These are phyloP conservation scores for Sinelater perroti DNA, from an alignment of 2,888 invertebrate genomes.

Conservation along the genomic window DNA sequence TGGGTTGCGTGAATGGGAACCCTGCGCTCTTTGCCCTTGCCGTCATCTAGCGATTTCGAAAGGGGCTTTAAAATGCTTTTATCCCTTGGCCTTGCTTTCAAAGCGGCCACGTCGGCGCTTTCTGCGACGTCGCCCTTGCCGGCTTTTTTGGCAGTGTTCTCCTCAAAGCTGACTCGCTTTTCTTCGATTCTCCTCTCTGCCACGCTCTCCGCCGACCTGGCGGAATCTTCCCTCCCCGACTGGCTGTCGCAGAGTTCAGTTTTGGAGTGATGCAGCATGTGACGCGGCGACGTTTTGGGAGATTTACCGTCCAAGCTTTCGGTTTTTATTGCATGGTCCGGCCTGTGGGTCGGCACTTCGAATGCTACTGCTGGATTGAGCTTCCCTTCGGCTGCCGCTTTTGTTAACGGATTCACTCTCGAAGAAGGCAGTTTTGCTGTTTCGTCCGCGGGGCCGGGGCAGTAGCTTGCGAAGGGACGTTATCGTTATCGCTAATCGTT, in stretches of 20 bases:
- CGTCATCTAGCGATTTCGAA: conserved; percentile 30
- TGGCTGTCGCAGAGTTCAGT: conserved; percentile 17
- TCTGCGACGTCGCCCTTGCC: conserved; percentile 2
- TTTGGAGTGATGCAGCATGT: conserved; percentile 38
- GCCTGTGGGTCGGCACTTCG: conserved; percentile 18
- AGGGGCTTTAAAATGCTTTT: conserved; percentile 32
- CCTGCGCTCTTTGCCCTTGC: conserved; percentile 8
- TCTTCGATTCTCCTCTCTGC: conserved; percentile 26
- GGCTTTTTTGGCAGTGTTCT: not conserved
- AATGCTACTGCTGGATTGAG: conserved; percentile 31
- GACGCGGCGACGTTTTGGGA: conserved; percentile 18
- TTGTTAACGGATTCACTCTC: conserved; percentile 56
- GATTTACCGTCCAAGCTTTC: conserved; percentile 14
- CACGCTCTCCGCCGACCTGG: conserved; percentile 1
- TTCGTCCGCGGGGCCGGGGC: conserved; percentile 24
- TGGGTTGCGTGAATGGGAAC: conserved; percentile 16
- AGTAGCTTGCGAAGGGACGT: conserved; percentile 15
- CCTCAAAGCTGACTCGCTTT: conserved; percentile 44
- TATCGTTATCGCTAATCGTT: conserved; percentile 3
- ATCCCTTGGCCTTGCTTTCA: conserved; percentile 23
- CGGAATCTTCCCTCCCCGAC: conserved; percentile 24
- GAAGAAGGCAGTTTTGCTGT: conserved; percentile 36
- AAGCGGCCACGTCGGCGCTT: not conserved
- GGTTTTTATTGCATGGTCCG: not conserved
- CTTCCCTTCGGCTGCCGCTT: conserved; percentile 47